Percentiles rank a stretch among this genome's conserved stretches.
Conservation (phyloP, 2,797 vertebrate species). For the Cephalopachus bancanus region DNA sequence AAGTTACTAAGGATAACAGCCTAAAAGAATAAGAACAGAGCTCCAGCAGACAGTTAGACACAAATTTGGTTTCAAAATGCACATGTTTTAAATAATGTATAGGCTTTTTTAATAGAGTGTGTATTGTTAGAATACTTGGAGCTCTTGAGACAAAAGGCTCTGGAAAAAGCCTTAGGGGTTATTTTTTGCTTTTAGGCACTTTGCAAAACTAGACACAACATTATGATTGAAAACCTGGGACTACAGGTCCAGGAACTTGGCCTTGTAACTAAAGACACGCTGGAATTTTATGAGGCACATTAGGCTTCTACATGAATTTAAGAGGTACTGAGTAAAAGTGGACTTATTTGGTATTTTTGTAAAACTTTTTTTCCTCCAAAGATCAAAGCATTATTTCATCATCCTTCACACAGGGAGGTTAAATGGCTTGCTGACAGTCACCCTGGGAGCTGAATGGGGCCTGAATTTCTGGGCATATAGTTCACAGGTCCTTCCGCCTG, state of each 20-base stretch:
- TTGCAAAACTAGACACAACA: constrained; percentile 51
- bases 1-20: not conserved
- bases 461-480: not conserved
- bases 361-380: constrained; percentile 56
- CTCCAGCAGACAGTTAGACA: not conserved
- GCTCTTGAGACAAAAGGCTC: constrained; percentile 64
- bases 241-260: not conserved
- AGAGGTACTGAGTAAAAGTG: constrained; percentile 22
- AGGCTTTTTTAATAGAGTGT: not conserved
- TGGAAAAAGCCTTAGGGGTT: constrained; percentile 41
- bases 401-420: constrained; percentile 69
- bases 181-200: constrained; percentile 62
- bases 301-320: constrained; percentile 50
- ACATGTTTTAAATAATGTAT: constrained; percentile 74
- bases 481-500: not conserved
- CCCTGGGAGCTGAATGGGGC: not conserved
- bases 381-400: constrained; percentile 79
- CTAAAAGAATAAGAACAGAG: constrained; percentile 6
- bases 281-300: constrained; percentile 50
- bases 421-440: constrained; percentile 54
- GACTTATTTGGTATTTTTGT: constrained; percentile 68
- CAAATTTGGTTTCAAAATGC: constrained; percentile 52
- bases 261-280: not conserved
- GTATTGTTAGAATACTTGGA: constrained; percentile 15
- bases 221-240: constrained; percentile 56